Base-by-base conservation (phyloP, 2,113 vertebrate species). In the Sterrhoptilus dennistouni region DNA sequence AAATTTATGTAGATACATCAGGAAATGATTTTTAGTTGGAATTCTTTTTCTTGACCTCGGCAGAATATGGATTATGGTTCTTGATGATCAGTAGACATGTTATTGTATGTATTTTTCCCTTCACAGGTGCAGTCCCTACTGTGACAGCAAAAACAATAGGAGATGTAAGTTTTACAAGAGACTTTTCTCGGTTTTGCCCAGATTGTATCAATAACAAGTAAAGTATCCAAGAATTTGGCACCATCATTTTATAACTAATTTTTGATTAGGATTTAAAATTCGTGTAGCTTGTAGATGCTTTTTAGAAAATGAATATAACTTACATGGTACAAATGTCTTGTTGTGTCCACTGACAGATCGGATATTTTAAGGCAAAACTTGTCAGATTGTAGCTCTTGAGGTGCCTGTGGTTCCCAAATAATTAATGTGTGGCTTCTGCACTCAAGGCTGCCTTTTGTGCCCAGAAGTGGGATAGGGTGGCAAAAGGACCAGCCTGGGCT, bases 61-160 rank as follows among this genome's bases (percentile, higher is more conserved):
- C 31, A 87, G 42, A 82, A 45, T 63, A 69, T 68, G 42, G 74
- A 49, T 89, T 94, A 7, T 79, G 35, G 72, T 59, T 79, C 87
- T 95, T 90, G 90, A 72, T 93, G 70, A 74, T 87, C 72, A 88
- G 50, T 84, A 84, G 94, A 75, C 68, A 70, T 52, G 23, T 71
- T 96, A 75, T 78, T 95, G 14, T 96, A 19, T 87, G 68, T 80
- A 86, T 83, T 83, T 49, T 49, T 49, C 65, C 44, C 84, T 96
- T 97, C 93, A 71, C 94, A 99, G 99, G 99, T 97, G 98, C 99
- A 87, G 98, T 99, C 91, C 99, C 99, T 81, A 98, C 99, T 87
- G 97, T 98, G 92, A 99, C 98, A 84, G 98, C 98, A 59, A 99
- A 99, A 98, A 99, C 99, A 97, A 98, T 99, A 74, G 99, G 99